A percentile compares a stretch with the other conserved stretches of the same genome.
phyloP scores from a whole-genome alignment of 2,113 vertebrate genomes.

The Sander lucioperca region DNA sequence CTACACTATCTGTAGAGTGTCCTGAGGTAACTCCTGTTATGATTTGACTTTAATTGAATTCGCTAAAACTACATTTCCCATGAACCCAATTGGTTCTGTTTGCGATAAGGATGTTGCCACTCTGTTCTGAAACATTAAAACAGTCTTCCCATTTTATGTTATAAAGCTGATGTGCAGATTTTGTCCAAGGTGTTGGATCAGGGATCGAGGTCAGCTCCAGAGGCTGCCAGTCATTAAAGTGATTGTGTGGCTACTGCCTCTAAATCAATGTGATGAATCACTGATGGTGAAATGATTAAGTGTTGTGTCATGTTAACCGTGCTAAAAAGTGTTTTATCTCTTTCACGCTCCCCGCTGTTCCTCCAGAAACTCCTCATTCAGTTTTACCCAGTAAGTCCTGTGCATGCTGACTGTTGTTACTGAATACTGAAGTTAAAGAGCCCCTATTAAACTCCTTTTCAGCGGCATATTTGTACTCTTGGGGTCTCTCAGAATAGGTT shows the following conservation, averaged over 20 bases:
- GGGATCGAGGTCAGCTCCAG: too few species aligned
- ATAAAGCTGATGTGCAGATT: background rate
- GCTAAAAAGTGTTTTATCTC: conserved; percentile 4
- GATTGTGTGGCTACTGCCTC: background rate
- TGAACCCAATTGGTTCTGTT: background rate
- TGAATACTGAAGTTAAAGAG: background rate
- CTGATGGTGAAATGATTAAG: background rate
- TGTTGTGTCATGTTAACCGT: background rate
- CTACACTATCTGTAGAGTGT: too few species aligned
- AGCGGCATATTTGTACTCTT: too few species aligned
- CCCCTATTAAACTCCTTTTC: too few species aligned
- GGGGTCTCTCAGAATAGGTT: too few species aligned
- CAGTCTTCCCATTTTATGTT: background rate
- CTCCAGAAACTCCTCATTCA: conserved; percentile 79
- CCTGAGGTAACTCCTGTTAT: too few species aligned
- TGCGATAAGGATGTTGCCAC: background rate
- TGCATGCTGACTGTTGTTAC: background rate
- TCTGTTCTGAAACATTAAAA: background rate
- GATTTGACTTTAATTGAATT: too few species aligned
- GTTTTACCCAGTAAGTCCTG: conserved; percentile 81
- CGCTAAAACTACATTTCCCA: background rate
- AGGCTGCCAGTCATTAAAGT: background rate
- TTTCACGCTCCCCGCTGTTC: conserved; percentile 24
- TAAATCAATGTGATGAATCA: background rate
- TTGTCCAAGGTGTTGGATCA: background rate